Percentiles rank a stretch among this genome's conserved stretches.
These are phyloP conservation scores for Micronycteris hirsuta DNA, from an alignment of 2,113 vertebrate genomes.

Conservation along the genomic window DNA sequence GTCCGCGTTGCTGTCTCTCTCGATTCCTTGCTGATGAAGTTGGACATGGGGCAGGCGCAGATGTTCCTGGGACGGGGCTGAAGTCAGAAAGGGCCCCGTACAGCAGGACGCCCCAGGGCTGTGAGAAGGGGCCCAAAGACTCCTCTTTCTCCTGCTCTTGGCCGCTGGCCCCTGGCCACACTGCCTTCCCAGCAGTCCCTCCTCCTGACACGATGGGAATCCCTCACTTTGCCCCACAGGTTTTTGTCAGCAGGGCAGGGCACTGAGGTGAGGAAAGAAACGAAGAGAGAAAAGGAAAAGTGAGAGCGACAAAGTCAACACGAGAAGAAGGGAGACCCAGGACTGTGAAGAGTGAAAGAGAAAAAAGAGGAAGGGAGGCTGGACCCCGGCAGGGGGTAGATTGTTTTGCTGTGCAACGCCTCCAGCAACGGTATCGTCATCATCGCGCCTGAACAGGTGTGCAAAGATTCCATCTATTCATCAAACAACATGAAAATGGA, in stretches of 20 bases:
- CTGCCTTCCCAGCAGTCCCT: background rate
- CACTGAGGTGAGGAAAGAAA: background rate
- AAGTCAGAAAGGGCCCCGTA: background rate
- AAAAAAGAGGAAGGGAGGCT: background rate
- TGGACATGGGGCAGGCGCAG: background rate
- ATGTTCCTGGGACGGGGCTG: background rate
- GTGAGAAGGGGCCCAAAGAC: background rate
- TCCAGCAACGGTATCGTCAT: slow-evolving; percentile 21
- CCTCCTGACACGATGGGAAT: background rate
- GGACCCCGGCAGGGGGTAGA: background rate
- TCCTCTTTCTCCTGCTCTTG: background rate
- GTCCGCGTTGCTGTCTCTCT: background rate
- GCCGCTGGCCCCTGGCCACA: background rate
- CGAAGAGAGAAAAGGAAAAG: background rate
- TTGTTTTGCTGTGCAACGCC: background rate
- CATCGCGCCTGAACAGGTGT: slow-evolving; percentile 45
- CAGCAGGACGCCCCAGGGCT: background rate
- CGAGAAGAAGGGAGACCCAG: background rate
- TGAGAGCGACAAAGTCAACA: background rate
- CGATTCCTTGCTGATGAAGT: slow-evolving; percentile 5
- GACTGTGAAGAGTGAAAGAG: background rate
- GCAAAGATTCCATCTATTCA: slow-evolving; percentile 10
- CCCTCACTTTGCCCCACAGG: background rate
- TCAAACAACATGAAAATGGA: slow-evolving; percentile 41
- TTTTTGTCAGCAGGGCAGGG: background rate